Evolutionary conservation across 2,113 vertebrate genomes (phyloP).

Genomic region (Desmodus rotundus): DNA sequence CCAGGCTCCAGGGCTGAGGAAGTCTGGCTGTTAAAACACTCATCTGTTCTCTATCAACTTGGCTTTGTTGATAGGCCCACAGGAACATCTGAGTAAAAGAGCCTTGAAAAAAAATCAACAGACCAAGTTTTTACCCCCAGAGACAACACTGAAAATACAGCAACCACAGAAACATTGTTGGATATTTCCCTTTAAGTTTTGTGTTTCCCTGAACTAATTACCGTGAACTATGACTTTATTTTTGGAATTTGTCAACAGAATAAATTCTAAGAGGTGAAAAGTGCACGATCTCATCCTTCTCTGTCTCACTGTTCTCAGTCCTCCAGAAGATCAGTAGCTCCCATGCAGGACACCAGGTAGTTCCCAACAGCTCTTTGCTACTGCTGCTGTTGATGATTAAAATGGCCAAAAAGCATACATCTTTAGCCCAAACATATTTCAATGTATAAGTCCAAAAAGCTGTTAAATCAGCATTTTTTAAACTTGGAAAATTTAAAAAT

Average conservation of each 20-base stretch:
- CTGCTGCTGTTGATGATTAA: not conserved
- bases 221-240: conserved; percentile 37
- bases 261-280: conserved; percentile 50
- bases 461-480: not conserved
- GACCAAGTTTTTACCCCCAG: not conserved
- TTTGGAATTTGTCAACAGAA: conserved; percentile 32
- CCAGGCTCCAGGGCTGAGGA: conserved; percentile 62
- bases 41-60: conserved; percentile 77
- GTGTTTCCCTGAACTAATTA: conserved; percentile 59
- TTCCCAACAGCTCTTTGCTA: not conserved
- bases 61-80: conserved; percentile 58
- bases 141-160: conserved; percentile 35
- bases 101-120: conserved; percentile 16
- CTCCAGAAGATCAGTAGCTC: not conserved
- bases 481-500: not conserved
- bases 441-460: not conserved
- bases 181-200: conserved; percentile 28
- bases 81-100: conserved; percentile 57
- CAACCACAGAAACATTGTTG: conserved; percentile 30
- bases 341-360: not conserved
- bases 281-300: not conserved
- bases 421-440: not conserved
- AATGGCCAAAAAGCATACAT: not conserved
- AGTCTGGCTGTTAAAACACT: conserved; percentile 72
- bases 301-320: not conserved